Evolutionary conservation across 2,797 vertebrate species (phyloP).

Genomic region (Falco cherrug): DNA sequence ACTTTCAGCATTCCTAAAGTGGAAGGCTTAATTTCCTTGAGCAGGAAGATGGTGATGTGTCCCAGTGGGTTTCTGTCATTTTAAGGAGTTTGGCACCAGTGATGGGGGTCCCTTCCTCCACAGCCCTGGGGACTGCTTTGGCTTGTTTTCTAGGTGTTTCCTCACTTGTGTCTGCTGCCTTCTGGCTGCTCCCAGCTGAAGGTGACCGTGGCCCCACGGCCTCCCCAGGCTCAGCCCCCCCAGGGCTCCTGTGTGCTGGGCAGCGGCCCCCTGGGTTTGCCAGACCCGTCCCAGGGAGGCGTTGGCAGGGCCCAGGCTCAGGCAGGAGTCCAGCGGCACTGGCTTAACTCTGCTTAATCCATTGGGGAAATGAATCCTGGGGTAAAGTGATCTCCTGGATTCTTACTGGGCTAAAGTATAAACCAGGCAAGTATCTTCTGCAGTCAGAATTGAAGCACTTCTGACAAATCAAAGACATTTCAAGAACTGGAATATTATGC

Average conservation of each 20-base stretch:
- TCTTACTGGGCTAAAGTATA: not conserved
- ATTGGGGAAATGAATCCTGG: not conserved
- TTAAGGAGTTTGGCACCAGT: not conserved
- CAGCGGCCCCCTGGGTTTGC: not conserved
- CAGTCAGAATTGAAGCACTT: not conserved
- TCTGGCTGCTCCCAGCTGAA: not conserved
- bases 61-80: not conserved
- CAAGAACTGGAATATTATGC: not conserved
- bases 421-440: not conserved
- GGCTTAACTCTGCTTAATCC: not conserved
- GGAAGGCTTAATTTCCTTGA: not conserved
- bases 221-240: not conserved
- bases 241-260: not conserved
- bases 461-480: not conserved
- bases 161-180: accelerated
- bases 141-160: not conserved
- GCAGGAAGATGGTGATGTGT: not conserved
- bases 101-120: not conserved
- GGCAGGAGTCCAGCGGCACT: not conserved
- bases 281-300: not conserved
- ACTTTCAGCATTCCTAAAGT: not conserved
- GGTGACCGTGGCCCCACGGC: not conserved
- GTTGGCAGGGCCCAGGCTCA: not conserved
- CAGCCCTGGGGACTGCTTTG: not conserved
- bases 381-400: not conserved